Conservation (phyloP, 2,888 invertebrate species). For the Heliconius aoede region DNA sequence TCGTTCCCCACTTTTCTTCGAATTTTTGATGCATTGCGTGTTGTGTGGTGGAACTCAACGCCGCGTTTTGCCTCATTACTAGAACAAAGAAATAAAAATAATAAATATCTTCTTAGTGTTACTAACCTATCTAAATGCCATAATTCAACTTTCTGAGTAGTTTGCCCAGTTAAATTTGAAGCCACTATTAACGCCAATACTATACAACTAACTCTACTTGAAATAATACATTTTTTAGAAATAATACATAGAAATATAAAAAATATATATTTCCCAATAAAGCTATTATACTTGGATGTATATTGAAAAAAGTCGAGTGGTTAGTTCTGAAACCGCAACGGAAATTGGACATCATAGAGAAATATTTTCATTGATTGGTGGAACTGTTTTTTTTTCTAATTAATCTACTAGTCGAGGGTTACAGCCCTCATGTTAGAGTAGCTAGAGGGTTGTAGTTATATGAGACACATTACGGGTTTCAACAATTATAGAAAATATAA, state of each 20-base stretch:
- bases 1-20: too few relatives aligned
- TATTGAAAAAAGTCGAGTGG: slow-evolving; percentile 23
- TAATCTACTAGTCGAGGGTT: neutral
- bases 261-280: slow-evolving; percentile 2
- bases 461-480: neutral
- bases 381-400: slow-evolving; percentile 11
- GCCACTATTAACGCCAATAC: neutral
- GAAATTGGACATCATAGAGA: slow-evolving; percentile 18
- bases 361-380: slow-evolving; percentile 11
- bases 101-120: too few relatives aligned
- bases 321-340: slow-evolving; percentile 24
- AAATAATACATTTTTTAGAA: slow-evolving; percentile 8
- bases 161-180: neutral
- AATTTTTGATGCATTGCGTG: too few relatives aligned
- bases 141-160: neutral
- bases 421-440: neutral
- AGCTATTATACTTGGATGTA: slow-evolving; percentile 19
- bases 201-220: neutral
- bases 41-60: too few relatives aligned
- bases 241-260: neutral
- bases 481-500: neutral
- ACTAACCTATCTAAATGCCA: too few relatives aligned
- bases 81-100: too few relatives aligned
- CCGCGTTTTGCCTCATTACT: too few relatives aligned
- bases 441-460: neutral